These are phyloP conservation scores for Pachycephala philippinensis DNA, from an alignment of 2,113 vertebrate genomes.

Conservation along the genomic window DNA sequence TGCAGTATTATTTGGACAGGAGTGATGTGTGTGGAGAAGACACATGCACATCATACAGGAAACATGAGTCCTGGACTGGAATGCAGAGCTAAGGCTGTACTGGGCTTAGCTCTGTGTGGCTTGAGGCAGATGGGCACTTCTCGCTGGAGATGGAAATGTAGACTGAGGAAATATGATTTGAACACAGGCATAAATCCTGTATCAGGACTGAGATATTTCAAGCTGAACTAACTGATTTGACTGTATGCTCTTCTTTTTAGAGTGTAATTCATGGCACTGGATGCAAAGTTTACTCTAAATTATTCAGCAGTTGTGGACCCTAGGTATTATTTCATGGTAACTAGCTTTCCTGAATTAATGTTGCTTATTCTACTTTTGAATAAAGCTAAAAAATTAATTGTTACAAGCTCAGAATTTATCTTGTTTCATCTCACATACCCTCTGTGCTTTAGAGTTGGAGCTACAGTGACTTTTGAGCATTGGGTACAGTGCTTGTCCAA, in stretches of 20 bases:
- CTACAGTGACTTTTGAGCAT: not conserved
- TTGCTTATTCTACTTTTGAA: conserved; percentile 28
- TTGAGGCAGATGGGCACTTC: not conserved
- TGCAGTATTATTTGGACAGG: conserved; percentile 24
- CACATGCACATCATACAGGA: conserved; percentile 23
- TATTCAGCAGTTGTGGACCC: conserved; percentile 7
- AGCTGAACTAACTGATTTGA: not conserved
- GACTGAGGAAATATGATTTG: not conserved
- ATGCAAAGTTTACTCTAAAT: conserved; percentile 28
- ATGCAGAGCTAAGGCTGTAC: not conserved
- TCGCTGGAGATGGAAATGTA: not conserved
- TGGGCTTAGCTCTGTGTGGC: not conserved
- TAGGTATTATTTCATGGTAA: conserved; percentile 7
- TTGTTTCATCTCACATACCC: conserved; percentile 5
- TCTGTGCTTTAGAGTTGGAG: not conserved
- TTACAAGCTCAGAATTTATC: conserved; percentile 33
- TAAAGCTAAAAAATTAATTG: conserved; percentile 48
- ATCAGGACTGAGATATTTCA: not conserved
- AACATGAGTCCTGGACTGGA: not conserved
- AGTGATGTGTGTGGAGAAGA: conserved; percentile 24
- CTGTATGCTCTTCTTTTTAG: not conserved
- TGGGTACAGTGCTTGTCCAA: not conserved
- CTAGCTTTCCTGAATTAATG: conserved; percentile 13
- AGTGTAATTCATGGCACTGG: not conserved
- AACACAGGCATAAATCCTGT: not conserved